Conservation (phyloP, 2,113 vertebrate genomes). For the Orcinus orca region DNA sequence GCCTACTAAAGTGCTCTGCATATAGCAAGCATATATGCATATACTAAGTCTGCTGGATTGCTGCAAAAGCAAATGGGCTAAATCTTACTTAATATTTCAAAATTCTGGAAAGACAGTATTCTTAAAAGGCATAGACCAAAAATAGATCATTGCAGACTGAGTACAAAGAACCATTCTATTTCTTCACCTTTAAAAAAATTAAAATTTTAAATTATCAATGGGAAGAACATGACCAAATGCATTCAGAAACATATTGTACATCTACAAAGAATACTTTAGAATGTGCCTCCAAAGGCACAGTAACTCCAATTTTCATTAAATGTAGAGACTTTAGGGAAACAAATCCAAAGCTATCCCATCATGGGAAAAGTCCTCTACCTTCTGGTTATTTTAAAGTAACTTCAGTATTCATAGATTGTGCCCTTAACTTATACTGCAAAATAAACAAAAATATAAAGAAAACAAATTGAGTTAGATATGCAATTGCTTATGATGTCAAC, state of each 20-base stretch:
- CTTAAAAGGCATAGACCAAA: conserved; percentile 15
- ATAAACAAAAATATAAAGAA: conserved; percentile 31
- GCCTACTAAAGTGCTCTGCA: conserved; percentile 33
- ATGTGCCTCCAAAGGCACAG: neutral
- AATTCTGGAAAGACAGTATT: conserved; percentile 16
- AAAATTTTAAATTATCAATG: conserved; percentile 2
- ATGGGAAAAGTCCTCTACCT: neutral
- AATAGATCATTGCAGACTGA: neutral
- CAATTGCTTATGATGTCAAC: neutral
- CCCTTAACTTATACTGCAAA: neutral
- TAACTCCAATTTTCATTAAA: conserved; percentile 29
- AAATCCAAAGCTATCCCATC: conserved; percentile 29
- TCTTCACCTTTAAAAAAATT: conserved; percentile 24
- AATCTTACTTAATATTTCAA: conserved; percentile 53
- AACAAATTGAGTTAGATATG: neutral
- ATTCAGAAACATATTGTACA: conserved; percentile 4
- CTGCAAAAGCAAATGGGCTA: neutral
- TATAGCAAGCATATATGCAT: neutral
- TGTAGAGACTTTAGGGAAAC: conserved; percentile 28
- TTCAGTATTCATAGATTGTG: neutral
- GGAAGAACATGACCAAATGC: conserved; percentile 24
- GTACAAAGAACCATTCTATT: conserved; percentile 25
- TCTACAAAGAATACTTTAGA: conserved; percentile 24
- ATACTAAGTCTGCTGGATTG: neutral
- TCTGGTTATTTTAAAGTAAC: neutral